Evolutionary conservation across 2,888 invertebrate genomes (phyloP).

Genomic region (Eumacrocentrus americanus): DNA sequence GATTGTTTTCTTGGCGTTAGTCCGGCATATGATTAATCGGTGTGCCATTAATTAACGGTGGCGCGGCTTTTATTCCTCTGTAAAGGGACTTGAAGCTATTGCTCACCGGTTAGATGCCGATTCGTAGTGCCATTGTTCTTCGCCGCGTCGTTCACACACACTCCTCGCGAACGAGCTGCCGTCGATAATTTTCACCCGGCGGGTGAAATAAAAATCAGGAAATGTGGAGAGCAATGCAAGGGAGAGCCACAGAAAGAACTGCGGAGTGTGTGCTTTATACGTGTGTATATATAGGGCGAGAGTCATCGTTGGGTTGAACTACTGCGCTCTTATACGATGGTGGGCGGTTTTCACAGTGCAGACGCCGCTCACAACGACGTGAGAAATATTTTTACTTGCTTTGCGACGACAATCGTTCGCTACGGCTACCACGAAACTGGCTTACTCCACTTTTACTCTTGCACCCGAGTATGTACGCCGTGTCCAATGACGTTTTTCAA

Average conservation of each 20-base stretch:
- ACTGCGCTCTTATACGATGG: conserved; percentile 33
- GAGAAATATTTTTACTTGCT: conserved; percentile 60
- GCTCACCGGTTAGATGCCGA: conserved; percentile 62
- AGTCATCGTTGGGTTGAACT: conserved; percentile 25
- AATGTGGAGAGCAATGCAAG: conserved; percentile 37
- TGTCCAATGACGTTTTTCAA: too few species aligned
- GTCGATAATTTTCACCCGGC: conserved; percentile 46
- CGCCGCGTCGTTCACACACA: conserved; percentile 59
- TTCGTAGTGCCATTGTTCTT: conserved; percentile 59
- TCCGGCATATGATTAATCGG: conserved; percentile 57
- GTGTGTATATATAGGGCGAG: conserved; percentile 5
- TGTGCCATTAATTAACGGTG: conserved; percentile 59
- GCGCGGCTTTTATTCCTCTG: conserved; percentile 57
- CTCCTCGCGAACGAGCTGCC: conserved; percentile 41
- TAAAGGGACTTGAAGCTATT: conserved; percentile 60
- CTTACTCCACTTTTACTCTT: too few species aligned
- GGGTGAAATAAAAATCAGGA: conserved; percentile 35
- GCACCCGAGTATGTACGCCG: neutral
- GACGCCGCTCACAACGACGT: conserved; percentile 43
- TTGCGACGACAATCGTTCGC: conserved; percentile 21
- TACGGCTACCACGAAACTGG: too few species aligned
- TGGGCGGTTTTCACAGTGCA: conserved; percentile 39
- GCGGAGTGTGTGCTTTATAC: conserved; percentile 9
- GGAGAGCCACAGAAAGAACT: conserved; percentile 36
- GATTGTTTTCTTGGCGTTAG: conserved; percentile 61